phyloP scores from a whole-genome alignment of 2,888 invertebrate species.

The Oegoconia quadripuncta region DNA sequence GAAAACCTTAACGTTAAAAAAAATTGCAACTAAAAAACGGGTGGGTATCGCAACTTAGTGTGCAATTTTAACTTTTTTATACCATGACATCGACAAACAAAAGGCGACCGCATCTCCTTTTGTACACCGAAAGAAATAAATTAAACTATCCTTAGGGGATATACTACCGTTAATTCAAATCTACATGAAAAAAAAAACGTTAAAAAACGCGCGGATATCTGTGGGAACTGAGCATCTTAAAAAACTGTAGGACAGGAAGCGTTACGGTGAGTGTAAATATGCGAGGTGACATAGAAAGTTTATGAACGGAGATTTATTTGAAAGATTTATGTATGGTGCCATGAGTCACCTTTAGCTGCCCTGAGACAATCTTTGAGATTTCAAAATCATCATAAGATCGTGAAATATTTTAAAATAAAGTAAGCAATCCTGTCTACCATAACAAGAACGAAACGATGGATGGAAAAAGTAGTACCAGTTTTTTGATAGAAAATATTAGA shows the following conservation, averaged over 20 bases:
- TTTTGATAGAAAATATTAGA: no score
- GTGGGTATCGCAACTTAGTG: slow-evolving; percentile 27
- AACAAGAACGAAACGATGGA: no score
- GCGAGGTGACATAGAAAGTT: slow-evolving; percentile 61
- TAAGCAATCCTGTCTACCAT: no score
- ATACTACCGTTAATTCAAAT: slow-evolving; percentile 73
- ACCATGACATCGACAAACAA: slow-evolving; percentile 57
- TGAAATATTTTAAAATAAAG: no score
- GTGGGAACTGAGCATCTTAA: slow-evolving; percentile 64
- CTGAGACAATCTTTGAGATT: not conserved
- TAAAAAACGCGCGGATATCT: slow-evolving; percentile 53
- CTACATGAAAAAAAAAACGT: slow-evolving; percentile 60
- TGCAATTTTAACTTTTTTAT: slow-evolving; percentile 33
- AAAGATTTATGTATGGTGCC: slow-evolving; percentile 52
- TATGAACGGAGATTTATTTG: slow-evolving; percentile 62
- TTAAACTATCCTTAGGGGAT: slow-evolving; percentile 75
- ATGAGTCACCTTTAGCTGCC: not conserved
- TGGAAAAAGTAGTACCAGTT: no score
- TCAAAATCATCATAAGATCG: not conserved
- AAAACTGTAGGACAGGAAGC: slow-evolving; percentile 66
- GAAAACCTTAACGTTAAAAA: no score
- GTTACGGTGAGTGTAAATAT: slow-evolving; percentile 66
- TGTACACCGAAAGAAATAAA: slow-evolving; percentile 69
- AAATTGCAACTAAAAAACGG: not conserved
- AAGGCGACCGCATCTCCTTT: slow-evolving; percentile 64